These are phyloP conservation scores for Dendrolimus pini DNA, from an alignment of 2,888 invertebrate species.

Conservation along the genomic window DNA sequence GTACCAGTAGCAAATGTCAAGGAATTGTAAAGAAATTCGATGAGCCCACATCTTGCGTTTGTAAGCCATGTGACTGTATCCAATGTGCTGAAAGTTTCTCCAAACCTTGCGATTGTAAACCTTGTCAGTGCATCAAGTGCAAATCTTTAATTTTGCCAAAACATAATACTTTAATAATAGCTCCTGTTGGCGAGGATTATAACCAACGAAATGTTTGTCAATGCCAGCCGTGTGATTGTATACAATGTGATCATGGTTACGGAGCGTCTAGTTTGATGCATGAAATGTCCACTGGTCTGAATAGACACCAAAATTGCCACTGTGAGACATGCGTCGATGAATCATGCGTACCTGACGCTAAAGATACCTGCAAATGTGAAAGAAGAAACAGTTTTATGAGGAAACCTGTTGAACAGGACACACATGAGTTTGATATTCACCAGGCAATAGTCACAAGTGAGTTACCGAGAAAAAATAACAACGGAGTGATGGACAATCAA, in stretches of 20 bases:
- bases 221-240: slow-evolving; percentile 47
- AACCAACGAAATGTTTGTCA: slow-evolving; percentile 24
- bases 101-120: slow-evolving; percentile 30
- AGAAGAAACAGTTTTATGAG: slow-evolving; percentile 26
- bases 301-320: slow-evolving; percentile 27
- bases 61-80: slow-evolving; percentile 31
- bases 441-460: slow-evolving; percentile 16
- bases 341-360: slow-evolving; percentile 27
- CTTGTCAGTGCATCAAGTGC: slow-evolving; percentile 37
- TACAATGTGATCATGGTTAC: slow-evolving; percentile 27
- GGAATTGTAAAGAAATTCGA: slow-evolving; percentile 14
- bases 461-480: slow-evolving; percentile 5
- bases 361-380: slow-evolving; percentile 34
- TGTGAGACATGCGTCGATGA: slow-evolving; percentile 37
- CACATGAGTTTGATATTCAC: slow-evolving; percentile 38
- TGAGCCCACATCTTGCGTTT: slow-evolving; percentile 22
- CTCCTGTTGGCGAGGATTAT: slow-evolving; percentile 24
- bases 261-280: slow-evolving; percentile 24
- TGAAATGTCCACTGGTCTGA: slow-evolving; percentile 35
- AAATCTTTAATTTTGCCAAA: slow-evolving; percentile 12
- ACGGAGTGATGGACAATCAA: slow-evolving; percentile 2
- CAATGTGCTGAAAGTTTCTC: slow-evolving; percentile 11
- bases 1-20: slow-evolving; percentile 22
- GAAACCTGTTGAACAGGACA: slow-evolving; percentile 34
- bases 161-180: slow-evolving; percentile 23